phyloP scores from a whole-genome alignment of 2,797 vertebrate species.

The Rallus crepitans region DNA sequence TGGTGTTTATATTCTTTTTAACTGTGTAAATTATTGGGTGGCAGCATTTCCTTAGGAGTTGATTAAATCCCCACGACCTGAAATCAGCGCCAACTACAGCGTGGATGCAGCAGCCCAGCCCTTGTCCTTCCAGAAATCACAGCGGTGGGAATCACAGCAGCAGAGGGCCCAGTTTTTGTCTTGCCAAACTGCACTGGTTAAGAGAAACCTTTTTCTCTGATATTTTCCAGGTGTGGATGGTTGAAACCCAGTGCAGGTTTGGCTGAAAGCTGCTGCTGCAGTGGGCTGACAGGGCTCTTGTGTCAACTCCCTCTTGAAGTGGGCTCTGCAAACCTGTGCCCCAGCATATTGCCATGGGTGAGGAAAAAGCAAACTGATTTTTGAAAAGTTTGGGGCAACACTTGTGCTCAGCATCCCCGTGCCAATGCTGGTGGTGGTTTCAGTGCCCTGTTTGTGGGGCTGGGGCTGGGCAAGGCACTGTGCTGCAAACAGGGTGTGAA shows the following conservation, averaged over 20 bases:
- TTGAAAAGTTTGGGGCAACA: not conserved
- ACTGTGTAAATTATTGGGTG: not conserved
- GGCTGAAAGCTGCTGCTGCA: not conserved
- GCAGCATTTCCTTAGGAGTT: not conserved
- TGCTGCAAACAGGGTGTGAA: no score
- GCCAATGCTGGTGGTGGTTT: not conserved
- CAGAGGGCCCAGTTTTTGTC: no score
- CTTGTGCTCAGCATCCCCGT: not conserved
- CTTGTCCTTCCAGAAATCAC: not conserved
- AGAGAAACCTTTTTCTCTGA: not conserved
- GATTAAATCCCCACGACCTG: accelerated
- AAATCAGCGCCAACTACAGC: not conserved
- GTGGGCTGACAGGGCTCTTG: not conserved
- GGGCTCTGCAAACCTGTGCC: not conserved
- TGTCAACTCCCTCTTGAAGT: not conserved
- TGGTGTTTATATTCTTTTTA: not conserved
- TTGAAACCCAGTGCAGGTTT: not conserved
- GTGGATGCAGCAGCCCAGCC: not conserved
- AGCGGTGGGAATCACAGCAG: not conserved
- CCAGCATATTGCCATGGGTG: not conserved
- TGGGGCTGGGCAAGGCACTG: not conserved
- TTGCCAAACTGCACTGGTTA: not conserved
- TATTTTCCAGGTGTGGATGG: not conserved
- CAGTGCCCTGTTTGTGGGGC: not conserved
- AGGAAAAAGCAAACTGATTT: not conserved